phyloP scores from a whole-genome alignment of 2,888 invertebrate genomes.

The Ashinkailepas kermadecensis region DNA sequence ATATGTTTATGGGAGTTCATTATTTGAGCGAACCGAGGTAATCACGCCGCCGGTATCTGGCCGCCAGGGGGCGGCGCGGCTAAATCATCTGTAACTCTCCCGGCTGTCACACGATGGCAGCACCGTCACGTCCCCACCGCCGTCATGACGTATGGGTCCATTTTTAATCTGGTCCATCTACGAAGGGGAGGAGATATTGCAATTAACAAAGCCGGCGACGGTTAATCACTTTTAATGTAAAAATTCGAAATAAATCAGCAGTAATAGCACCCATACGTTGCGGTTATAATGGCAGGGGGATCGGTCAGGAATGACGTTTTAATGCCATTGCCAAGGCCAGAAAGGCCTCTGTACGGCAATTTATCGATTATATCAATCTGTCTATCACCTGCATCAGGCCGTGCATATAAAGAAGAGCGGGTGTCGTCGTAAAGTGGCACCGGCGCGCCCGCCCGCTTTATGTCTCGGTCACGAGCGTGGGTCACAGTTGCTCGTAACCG shows the following conservation, averaged over 20 bases:
- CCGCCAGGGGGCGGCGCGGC: not conserved
- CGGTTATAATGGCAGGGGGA: slow-evolving; percentile 16
- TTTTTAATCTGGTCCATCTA: slow-evolving; percentile 21
- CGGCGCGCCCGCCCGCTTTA: not conserved
- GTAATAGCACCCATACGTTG: slow-evolving; percentile 6
- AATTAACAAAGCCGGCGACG: slow-evolving; percentile 19
- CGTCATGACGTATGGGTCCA: slow-evolving; percentile 8
- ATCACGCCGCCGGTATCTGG: not conserved
- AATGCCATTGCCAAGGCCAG: slow-evolving; percentile 19
- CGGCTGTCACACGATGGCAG: not conserved
- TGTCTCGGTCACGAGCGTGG: not conserved
- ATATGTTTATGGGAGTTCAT: slow-evolving; percentile 21
- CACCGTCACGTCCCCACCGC: not conserved
- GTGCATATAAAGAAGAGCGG: slow-evolving; percentile 3
- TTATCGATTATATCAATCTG: slow-evolving; percentile 20
- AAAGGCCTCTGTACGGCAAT: slow-evolving; percentile 4
- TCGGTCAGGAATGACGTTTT: slow-evolving; percentile 4
- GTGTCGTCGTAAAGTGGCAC: not conserved
- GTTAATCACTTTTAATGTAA: slow-evolving; percentile 20
- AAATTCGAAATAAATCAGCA: slow-evolving; percentile 16
- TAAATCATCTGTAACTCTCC: not conserved
- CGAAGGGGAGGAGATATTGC: slow-evolving; percentile 21
- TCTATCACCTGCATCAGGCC: not conserved
- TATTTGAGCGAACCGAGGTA: slow-evolving; percentile 11
- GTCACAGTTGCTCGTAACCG: not conserved